A percentile compares a stretch with the other conserved stretches of the same genome.
Conservation (phyloP, 2,888 invertebrate genomes). For the Diogma glabrata region DNA sequence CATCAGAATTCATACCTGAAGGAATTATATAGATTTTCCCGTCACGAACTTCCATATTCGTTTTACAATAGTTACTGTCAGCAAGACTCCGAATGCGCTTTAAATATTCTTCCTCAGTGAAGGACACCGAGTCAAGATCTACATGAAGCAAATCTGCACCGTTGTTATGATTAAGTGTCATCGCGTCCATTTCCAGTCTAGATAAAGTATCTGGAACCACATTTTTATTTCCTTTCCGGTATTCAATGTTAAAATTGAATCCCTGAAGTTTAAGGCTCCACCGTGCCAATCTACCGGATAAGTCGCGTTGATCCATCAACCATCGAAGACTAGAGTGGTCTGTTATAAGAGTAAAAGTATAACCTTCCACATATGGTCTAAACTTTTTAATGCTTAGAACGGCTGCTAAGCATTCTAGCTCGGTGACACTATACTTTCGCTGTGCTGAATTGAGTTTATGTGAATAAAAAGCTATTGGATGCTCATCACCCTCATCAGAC, state of each 20-base stretch:
- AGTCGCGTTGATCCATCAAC: background rate
- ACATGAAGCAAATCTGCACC: background rate
- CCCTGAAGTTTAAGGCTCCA: no score
- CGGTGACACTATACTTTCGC: background rate
- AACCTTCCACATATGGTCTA: background rate
- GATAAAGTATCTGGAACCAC: background rate
- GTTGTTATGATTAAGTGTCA: background rate
- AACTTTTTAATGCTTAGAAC: background rate
- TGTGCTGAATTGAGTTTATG: background rate
- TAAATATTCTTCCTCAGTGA: background rate
- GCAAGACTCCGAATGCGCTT: no score
- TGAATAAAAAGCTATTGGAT: background rate
- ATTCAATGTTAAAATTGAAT: background rate
- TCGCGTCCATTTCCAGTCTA: background rate
- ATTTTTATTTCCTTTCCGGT: background rate
- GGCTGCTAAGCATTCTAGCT: background rate
- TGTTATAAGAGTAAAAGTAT: background rate
- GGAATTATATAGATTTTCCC: background rate
- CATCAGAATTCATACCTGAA: background rate
- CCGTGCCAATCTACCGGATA: no score
- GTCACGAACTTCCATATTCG: background rate
- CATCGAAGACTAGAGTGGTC: background rate
- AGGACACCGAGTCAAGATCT: background rate
- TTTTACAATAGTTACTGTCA: background rate
- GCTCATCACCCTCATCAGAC: background rate